Conservation (phyloP, 2,113 vertebrate species). For the Seriola quinqueradiata region DNA sequence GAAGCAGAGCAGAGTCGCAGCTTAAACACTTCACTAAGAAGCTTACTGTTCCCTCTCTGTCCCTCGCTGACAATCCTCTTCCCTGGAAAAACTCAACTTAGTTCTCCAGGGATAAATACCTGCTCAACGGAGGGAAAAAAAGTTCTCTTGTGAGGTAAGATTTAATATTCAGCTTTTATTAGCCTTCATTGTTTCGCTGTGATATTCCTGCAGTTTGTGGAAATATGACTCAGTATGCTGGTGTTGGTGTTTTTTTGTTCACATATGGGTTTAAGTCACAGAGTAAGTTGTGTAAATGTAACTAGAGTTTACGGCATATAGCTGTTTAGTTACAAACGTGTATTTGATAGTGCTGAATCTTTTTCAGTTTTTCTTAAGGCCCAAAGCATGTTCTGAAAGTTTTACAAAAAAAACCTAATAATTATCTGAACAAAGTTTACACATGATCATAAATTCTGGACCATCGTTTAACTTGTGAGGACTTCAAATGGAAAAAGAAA, state of each 20-base stretch:
- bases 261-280: background rate
- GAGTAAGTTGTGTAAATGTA: background rate
- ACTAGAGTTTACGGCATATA: background rate
- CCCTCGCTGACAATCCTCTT: conserved; percentile 69
- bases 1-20: conserved; percentile 54
- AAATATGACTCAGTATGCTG: background rate
- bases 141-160: conserved; percentile 63
- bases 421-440: background rate
- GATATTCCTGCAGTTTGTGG: background rate
- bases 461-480: background rate
- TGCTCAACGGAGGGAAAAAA: background rate
- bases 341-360: background rate
- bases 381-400: background rate
- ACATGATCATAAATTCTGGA: background rate
- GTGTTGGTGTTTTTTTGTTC: background rate
- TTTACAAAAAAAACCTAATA: background rate
- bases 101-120: conserved; percentile 28
- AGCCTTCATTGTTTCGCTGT: background rate
- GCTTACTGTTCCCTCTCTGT: conserved; percentile 73
- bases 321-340: background rate
- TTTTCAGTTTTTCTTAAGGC: background rate
- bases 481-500: background rate
- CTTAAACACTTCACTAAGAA: conserved; percentile 79
- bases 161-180: background rate
- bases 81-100: conserved; percentile 51